These are phyloP conservation scores for Gibbula magus DNA, from an alignment of 2,888 invertebrate species.

Conservation along the genomic window DNA sequence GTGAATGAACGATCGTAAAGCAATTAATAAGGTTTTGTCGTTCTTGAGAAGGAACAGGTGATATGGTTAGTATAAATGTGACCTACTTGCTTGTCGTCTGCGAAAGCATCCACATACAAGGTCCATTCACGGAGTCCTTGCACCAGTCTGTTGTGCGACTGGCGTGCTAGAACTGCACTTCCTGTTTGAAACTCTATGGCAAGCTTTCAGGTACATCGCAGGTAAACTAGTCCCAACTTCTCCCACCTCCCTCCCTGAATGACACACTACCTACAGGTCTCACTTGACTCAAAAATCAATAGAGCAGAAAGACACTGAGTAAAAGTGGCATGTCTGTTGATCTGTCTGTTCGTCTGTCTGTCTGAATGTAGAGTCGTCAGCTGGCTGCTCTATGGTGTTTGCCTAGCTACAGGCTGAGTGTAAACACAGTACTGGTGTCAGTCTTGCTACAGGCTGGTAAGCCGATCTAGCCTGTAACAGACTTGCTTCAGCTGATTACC, in stretches of 20 bases:
- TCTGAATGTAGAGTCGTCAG: neutral
- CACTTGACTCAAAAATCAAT: neutral
- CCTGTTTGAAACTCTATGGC: neutral
- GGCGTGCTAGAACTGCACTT: neutral
- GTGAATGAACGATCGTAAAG: too few species aligned
- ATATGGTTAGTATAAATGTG: neutral
- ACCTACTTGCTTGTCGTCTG: slow-evolving; percentile 13
- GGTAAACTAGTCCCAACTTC: neutral
- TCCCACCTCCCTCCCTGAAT: too few species aligned
- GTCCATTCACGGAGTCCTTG: neutral
- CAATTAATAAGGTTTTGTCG: too few species aligned
- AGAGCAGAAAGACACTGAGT: neutral
- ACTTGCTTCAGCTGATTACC: too few species aligned
- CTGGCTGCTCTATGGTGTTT: neutral
- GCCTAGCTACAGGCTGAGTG: neutral
- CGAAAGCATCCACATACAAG: slow-evolving; percentile 5
- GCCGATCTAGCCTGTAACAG: neutral
- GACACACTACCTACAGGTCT: too few species aligned
- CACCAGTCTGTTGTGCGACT: neutral
- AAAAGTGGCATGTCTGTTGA: too few species aligned
- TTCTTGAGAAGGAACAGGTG: too few species aligned
- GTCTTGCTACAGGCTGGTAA: neutral
- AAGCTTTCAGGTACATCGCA: slow-evolving; percentile 6
- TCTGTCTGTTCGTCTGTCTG: neutral
- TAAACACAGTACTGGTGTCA: neutral